Conservation (phyloP, 2,888 invertebrate genomes). For the Noctua fimbriata region DNA sequence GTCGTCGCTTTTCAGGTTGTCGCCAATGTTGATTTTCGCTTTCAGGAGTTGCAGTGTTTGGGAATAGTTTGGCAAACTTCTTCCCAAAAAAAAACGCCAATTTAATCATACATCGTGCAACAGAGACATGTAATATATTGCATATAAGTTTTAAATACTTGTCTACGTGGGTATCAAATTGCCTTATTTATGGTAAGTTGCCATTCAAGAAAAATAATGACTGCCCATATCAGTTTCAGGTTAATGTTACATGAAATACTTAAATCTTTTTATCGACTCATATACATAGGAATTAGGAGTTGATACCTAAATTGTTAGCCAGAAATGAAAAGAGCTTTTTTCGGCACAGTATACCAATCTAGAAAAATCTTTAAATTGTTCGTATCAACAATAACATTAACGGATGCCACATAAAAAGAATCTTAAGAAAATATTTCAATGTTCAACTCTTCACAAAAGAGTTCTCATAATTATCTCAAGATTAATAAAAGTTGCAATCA, state of each 20-base stretch:
- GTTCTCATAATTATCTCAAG: slow-evolving; percentile 53
- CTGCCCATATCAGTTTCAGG: slow-evolving; percentile 54
- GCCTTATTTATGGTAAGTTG: slow-evolving; percentile 59
- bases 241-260: slow-evolving; percentile 56
- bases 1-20: neutral
- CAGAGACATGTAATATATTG: slow-evolving; percentile 20
- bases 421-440: slow-evolving; percentile 18
- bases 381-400: slow-evolving; percentile 11
- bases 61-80: neutral
- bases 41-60: neutral
- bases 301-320: slow-evolving; percentile 32
- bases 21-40: neutral
- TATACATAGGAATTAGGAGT: slow-evolving; percentile 48
- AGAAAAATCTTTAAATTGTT: neutral
- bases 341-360: neutral
- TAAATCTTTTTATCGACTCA: slow-evolving; percentile 44
- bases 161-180: slow-evolving; percentile 61
- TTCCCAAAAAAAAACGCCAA: slow-evolving; percentile 3
- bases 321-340: neutral
- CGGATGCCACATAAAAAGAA: neutral
- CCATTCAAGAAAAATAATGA: slow-evolving; percentile 63
- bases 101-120: slow-evolving; percentile 6
- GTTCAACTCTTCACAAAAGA: slow-evolving; percentile 33
- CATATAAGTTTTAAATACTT: slow-evolving; percentile 38
- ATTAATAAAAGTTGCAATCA: slow-evolving; percentile 52